Evolutionary conservation across 2,797 vertebrate genomes (phyloP), one percentile per base, ranked within the genome.

Genomic region (Kryptopterus vitreolus): DNA sequence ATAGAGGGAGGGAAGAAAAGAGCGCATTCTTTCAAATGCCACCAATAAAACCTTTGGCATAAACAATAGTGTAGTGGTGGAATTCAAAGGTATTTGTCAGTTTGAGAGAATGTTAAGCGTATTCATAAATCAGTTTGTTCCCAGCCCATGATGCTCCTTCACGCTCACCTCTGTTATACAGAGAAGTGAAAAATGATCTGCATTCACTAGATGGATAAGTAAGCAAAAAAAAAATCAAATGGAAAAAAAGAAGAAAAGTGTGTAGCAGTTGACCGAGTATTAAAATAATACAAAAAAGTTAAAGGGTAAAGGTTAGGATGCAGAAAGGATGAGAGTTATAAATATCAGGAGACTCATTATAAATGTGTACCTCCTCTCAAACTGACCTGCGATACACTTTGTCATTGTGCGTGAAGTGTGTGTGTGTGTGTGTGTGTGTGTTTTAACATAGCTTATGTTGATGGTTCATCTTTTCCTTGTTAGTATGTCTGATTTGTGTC

Each of bases 1-100:
- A 35, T 18, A 35, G 72, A 31, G 53, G 4, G 53, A 31, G 33
- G 46, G 12, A 22, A 50, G n/a, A 8, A 16, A 58, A 46, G 52
- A 50, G 33, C 68, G 20, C 84, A 88, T 89, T 85, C 87, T 52
- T 68, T 80, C 71, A 83, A 76, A 22, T 74, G 77, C 33, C 77
- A 77, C 68, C 79, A 73, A 80, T 69, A 50, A 84, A 82, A 84
- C 55, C 9, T 84, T 87, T 88, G 80, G 85, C n/a, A 13, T 77
- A 81, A 81, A 80, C 66, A 83, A 76, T 53, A 3, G 18, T 55
- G 52, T 12, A 35, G 53, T 50, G 18, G 12, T 50, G 29, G 58
- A 72, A 38, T 46, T 31, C n/a, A 43, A 26, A 3, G 33, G 31
- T 24, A 35, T 18, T 33, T 29, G 22, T 52, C 24, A 52, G 26